phyloP scores from a whole-genome alignment of 2,888 invertebrate species.

The Mesodorylaimus sp. region DNA sequence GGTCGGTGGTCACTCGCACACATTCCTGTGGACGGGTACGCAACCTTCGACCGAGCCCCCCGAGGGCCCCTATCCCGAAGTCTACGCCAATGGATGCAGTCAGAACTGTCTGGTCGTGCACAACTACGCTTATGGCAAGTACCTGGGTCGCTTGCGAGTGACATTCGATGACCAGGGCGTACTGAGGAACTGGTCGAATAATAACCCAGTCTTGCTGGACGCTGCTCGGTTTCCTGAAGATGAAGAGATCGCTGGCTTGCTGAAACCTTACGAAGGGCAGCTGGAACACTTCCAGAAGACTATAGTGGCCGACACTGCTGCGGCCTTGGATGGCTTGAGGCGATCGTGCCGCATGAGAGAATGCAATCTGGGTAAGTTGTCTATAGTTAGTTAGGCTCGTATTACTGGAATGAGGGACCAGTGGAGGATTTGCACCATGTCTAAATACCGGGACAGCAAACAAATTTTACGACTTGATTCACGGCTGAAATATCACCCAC shows the following conservation, averaged over 20 bases:
- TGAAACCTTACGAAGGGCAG: background rate
- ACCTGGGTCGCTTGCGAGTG: slow-evolving; percentile 55
- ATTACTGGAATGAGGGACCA: no score
- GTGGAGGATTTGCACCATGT: no score
- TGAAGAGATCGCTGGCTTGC: background rate
- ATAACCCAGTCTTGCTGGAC: slow-evolving; percentile 47
- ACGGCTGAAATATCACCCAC: no score
- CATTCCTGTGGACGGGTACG: slow-evolving; percentile 59
- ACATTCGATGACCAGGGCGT: slow-evolving; percentile 54
- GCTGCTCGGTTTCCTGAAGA: background rate
- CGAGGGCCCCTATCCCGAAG: slow-evolving; percentile 11
- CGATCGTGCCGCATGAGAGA: background rate
- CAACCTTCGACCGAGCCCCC: slow-evolving; percentile 8
- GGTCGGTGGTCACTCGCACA: slow-evolving; percentile 75
- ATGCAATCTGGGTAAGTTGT: no score
- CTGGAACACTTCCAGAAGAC: background rate
- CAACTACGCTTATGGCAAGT: slow-evolving; percentile 75
- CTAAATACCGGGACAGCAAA: no score
- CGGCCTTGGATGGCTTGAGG: background rate
- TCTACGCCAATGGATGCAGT: background rate
- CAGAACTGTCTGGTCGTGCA: slow-evolving; percentile 46
- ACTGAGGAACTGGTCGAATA: slow-evolving; percentile 44
- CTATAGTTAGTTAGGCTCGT: no score
- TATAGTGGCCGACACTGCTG: background rate
- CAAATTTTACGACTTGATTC: no score